A percentile compares a stretch with the other conserved stretches of the same genome.
These are phyloP conservation scores for Pleuronectes platessa DNA, from an alignment of 2,113 vertebrate species.

Conservation along the genomic window DNA sequence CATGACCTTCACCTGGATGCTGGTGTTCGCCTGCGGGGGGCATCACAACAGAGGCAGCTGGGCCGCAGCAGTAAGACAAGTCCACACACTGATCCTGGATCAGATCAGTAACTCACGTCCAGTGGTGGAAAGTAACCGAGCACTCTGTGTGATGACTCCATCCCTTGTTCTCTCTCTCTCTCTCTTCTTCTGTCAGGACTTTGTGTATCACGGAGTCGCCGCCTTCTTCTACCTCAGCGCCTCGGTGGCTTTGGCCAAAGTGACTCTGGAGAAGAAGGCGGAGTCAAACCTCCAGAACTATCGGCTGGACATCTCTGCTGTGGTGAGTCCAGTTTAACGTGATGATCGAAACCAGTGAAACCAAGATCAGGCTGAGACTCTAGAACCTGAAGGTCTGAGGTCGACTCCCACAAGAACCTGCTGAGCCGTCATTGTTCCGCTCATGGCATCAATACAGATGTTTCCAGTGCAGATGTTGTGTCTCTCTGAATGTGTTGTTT, in stretches of 20 bases:
- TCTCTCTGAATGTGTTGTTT: neutral
- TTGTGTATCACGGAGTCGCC: slow-evolving; percentile 79
- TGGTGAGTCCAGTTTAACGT: slow-evolving; percentile 76
- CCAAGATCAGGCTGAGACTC: too few species aligned
- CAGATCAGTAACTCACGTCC: too few species aligned
- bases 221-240: slow-evolving; percentile 88
- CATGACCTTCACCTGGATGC: slow-evolving; percentile 79
- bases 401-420: too few species aligned
- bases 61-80: slow-evolving; percentile 83
- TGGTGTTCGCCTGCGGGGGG: slow-evolving; percentile 78
- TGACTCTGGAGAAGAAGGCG: slow-evolving; percentile 21
- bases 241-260: slow-evolving; percentile 78
- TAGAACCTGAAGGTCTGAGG: too few species aligned
- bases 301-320: slow-evolving; percentile 83
- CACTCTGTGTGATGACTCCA: neutral
- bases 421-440: too few species aligned
- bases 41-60: slow-evolving; percentile 78
- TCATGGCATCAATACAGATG: too few species aligned
- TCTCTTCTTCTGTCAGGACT: slow-evolving; percentile 74
- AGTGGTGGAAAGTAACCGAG: too few species aligned
- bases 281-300: slow-evolving; percentile 43
- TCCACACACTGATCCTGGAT: neutral
- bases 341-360: too few species aligned
- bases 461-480: neutral
- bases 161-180: too few species aligned